Evolutionary conservation across 2,113 vertebrate species (phyloP), one percentile per base, ranked within the genome.

Genomic region (Cynopterus brachyotis): DNA sequence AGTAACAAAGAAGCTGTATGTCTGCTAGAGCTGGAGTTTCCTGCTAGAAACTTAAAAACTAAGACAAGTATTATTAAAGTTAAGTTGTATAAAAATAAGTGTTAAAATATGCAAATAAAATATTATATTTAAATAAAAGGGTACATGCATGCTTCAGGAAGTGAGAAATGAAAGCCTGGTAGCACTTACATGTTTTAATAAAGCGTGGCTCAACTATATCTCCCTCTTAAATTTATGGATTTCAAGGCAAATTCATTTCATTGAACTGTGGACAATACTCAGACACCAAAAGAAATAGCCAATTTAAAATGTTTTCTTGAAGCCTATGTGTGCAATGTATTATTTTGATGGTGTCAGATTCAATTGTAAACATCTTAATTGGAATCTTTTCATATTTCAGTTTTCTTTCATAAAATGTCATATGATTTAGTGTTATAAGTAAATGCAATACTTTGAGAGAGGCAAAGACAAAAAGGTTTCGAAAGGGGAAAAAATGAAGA

Each of bases 331-430:
- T 37, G 75, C 70, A 84, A 76, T 94, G 11, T 64, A 24, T 91
- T 95, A 89, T 73, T 97, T 80, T 78, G 73, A 67, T 83, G 72
- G 24, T 94, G 64, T 93, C 96, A 95, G 45, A 70, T 94, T 95
- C 80, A 45, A 55, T 66, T 90, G 72, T 69, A 92, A 96, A 87
- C 30, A 89, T 53, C 81, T 86, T 88, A 96, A 92, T 90, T 96
- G 87, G 70, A 97, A 73, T 78, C 83, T 84, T 81, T 96, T 92
- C 24, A 50, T 76, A 84, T 90, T 93, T 92, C 37, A 37, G 40
- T 45, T 90, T 90, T 57, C 55, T 42, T 92, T 55, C 47, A 12
- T n/a, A 72, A 95, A 75, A 69, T 91, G 24, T 37, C 78, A 67
- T n/a, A 15, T 9, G 2, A 55, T 62, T 92, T 85, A 88, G 26